These are phyloP conservation scores for Erithacus rubecula DNA, from an alignment of 2,797 vertebrate species.

Conservation along the genomic window DNA sequence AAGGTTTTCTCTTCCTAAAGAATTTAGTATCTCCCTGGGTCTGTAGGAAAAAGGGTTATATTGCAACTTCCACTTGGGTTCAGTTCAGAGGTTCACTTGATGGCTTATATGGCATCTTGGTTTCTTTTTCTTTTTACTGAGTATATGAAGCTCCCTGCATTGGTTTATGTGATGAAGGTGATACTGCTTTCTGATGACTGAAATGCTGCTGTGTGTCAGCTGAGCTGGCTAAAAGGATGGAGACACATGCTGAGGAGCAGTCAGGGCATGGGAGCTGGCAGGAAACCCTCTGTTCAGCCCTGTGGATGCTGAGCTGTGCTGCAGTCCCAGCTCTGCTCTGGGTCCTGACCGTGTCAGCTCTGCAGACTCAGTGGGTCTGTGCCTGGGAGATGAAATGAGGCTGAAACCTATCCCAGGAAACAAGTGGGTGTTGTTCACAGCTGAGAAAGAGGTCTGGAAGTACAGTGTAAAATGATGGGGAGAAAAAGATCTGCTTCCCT, in stretches of 20 bases:
- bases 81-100: not conserved
- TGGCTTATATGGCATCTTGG: accelerated
- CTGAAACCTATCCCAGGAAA: not conserved
- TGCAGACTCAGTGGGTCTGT: not conserved
- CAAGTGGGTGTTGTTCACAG: not conserved
- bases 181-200: not conserved
- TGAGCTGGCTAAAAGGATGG: not conserved
- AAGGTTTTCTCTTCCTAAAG: not conserved
- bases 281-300: accelerated
- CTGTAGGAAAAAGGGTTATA: not conserved
- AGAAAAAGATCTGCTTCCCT: not conserved
- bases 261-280: accelerated
- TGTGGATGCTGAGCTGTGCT: not conserved
- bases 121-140: not conserved
- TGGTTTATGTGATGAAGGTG: not conserved
- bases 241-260: not conserved
- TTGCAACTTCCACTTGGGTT: not conserved
- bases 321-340: not conserved
- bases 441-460: not conserved
- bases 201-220: not conserved
- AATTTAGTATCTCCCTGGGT: not conserved
- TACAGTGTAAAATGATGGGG: not conserved
- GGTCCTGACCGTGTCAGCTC: accelerated
- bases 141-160: not conserved
- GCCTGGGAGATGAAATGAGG: not conserved